Evolutionary conservation across 2,888 invertebrate genomes (phyloP).

Genomic region (Phania funesta): DNA sequence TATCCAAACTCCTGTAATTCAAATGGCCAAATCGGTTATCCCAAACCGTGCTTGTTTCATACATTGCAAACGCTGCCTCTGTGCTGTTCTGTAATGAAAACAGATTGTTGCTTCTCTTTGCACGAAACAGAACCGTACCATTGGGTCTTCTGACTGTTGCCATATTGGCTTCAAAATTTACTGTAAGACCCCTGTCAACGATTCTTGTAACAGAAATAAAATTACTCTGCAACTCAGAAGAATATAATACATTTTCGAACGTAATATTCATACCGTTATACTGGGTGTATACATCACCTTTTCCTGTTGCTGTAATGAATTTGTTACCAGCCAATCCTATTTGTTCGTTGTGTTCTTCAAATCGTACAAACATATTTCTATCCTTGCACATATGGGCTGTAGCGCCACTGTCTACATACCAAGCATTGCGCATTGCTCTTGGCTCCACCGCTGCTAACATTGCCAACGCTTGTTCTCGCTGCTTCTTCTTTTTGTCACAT

Average conservation of each 20-base stretch:
- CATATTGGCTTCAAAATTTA: conserved; percentile 47
- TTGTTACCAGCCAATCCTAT: conserved; percentile 63
- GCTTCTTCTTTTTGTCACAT: conserved; percentile 26
- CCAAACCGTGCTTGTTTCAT: neutral
- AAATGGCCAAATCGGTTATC: conserved; percentile 7
- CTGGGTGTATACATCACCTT: conserved; percentile 60
- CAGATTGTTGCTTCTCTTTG: conserved; percentile 29
- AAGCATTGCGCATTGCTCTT: conserved; percentile 26
- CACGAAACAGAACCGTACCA: conserved; percentile 34
- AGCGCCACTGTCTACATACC: conserved; percentile 59
- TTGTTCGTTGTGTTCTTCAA: no score
- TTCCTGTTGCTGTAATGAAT: conserved; percentile 57
- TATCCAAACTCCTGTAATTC: neutral
- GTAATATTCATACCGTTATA: conserved; percentile 56
- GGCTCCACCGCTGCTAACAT: conserved; percentile 36
- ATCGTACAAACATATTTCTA: conserved; percentile 35
- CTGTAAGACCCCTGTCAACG: conserved; percentile 62
- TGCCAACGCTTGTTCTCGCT: neutral
- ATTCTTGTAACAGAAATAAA: conserved; percentile 65
- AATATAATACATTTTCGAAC: conserved; percentile 61
- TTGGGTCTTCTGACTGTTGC: conserved; percentile 36
- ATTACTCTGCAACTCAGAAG: conserved; percentile 58
- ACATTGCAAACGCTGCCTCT: neutral
- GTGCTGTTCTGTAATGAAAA: conserved; percentile 29
- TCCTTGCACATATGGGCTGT: no score